Conservation (phyloP, 2,888 invertebrate genomes). For the Dexiosoma caninum region DNA sequence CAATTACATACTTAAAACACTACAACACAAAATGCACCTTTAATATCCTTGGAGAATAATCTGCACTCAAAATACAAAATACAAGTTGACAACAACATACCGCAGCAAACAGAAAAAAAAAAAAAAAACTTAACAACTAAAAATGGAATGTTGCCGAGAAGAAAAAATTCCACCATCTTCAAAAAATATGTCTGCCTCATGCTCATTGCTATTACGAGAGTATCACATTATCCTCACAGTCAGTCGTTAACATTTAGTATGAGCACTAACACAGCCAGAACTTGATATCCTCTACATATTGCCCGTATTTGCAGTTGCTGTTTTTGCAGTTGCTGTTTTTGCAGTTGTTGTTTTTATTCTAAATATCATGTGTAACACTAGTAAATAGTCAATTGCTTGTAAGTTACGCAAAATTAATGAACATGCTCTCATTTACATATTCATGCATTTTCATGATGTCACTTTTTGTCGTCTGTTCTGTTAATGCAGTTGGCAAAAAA, state of each 20-base stretch:
- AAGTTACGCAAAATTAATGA: conserved; percentile 64
- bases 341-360: not conserved
- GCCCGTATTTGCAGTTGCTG: not conserved
- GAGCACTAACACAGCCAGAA: conserved; percentile 54
- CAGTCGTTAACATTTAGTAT: conserved; percentile 44
- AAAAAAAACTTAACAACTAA: conserved; percentile 19
- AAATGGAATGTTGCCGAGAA: no score
- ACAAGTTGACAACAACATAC: not conserved
- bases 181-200: not conserved
- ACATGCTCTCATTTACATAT: conserved; percentile 63
- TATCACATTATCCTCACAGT: conserved; percentile 26
- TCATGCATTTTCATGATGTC: conserved; percentile 46
- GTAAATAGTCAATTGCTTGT: conserved; percentile 63
- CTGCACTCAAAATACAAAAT: not conserved
- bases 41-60: conserved; percentile 57
- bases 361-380: conserved; percentile 58
- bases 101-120: conserved; percentile 26
- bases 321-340: not conserved
- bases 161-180: no score
- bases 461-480: not conserved
- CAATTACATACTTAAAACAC: conserved; percentile 2
- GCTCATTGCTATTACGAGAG: not conserved
- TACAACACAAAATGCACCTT: conserved; percentile 43
- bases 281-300: conserved; percentile 36
- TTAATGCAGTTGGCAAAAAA: conserved; percentile 2